These are phyloP conservation scores for Lithophane ornitopus DNA, from an alignment of 2,888 invertebrate genomes.

Conservation along the genomic window DNA sequence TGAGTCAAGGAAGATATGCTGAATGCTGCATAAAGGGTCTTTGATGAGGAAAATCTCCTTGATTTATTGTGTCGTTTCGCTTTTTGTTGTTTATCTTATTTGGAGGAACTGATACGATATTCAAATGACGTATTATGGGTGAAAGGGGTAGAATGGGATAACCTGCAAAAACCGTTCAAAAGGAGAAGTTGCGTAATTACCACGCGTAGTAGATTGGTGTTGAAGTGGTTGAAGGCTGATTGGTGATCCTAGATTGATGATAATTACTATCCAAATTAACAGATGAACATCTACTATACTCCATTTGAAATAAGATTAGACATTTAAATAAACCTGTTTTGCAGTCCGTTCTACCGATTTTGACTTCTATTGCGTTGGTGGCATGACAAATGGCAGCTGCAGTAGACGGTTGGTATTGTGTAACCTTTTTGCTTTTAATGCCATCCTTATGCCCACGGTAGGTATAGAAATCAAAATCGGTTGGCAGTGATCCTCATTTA, in stretches of 20 bases:
- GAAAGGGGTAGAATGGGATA: not conserved
- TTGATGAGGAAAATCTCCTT: conserved; percentile 29
- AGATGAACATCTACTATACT: too few species aligned
- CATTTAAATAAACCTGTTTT: too few species aligned
- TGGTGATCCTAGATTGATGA: not conserved
- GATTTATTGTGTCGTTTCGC: conserved; percentile 23
- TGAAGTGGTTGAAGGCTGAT: not conserved
- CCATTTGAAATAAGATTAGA: too few species aligned
- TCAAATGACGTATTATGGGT: conserved; percentile 18
- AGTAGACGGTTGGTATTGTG: too few species aligned
- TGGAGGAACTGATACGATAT: conserved; percentile 17
- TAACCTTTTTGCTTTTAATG: too few species aligned
- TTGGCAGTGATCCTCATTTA: too few species aligned
- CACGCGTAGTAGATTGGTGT: not conserved
- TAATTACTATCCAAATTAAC: too few species aligned
- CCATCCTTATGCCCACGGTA: too few species aligned
- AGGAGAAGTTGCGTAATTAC: not conserved
- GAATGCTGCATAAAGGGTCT: conserved; percentile 15
- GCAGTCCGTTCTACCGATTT: too few species aligned
- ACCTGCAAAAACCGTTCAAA: not conserved
- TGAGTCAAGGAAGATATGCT: conserved; percentile 15
- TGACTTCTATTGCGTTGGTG: too few species aligned
- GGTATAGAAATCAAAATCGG: too few species aligned
- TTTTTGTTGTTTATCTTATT: conserved; percentile 30
- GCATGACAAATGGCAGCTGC: too few species aligned